Evolutionary conservation across 2,888 invertebrate genomes (phyloP).

Genomic region (Cephus nigrinus): DNA sequence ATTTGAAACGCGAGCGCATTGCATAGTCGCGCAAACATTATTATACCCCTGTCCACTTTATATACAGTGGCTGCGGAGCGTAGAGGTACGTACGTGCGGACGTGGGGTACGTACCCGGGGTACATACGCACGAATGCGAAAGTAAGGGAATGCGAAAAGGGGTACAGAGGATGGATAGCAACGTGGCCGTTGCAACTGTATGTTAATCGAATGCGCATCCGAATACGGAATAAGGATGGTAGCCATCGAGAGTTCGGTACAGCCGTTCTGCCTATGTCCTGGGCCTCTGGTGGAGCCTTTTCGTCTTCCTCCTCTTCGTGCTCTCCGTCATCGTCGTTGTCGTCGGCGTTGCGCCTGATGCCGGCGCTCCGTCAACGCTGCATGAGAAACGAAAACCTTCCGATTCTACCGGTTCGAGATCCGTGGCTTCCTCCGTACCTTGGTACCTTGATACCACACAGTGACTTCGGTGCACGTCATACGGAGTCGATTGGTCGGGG

Average conservation of each 20-base stretch:
- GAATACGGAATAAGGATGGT: constrained; percentile 60
- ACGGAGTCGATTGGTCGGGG: constrained; percentile 11
- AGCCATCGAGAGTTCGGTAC: constrained; percentile 46
- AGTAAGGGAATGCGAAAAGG: constrained; percentile 42
- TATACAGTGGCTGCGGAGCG: constrained; percentile 40
- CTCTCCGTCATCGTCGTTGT: not conserved
- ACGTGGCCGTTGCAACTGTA: constrained; percentile 54
- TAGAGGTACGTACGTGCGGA: constrained; percentile 27
- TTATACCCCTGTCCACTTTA: constrained; percentile 47
- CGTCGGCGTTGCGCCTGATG: not conserved
- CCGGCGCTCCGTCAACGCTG: constrained; percentile 37
- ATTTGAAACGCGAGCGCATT: constrained; percentile 45
- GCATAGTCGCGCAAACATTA: constrained; percentile 50
- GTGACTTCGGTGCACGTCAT: constrained; percentile 23
- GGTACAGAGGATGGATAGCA: constrained; percentile 49
- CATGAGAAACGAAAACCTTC: constrained; percentile 41
- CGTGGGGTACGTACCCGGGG: constrained; percentile 22
- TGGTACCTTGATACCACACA: not conserved
- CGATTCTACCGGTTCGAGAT: not conserved
- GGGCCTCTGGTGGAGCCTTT: not conserved
- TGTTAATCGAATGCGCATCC: constrained; percentile 61
- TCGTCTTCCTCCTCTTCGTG: constrained; percentile 9
- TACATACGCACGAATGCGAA: constrained; percentile 19
- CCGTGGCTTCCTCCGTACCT: not conserved
- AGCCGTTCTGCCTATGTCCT: constrained; percentile 41